Percentiles rank a stretch among this genome's conserved stretches.
These are phyloP conservation scores for Rissa tridactyla DNA, from an alignment of 2,113 vertebrate genomes.

Conservation along the genomic window DNA sequence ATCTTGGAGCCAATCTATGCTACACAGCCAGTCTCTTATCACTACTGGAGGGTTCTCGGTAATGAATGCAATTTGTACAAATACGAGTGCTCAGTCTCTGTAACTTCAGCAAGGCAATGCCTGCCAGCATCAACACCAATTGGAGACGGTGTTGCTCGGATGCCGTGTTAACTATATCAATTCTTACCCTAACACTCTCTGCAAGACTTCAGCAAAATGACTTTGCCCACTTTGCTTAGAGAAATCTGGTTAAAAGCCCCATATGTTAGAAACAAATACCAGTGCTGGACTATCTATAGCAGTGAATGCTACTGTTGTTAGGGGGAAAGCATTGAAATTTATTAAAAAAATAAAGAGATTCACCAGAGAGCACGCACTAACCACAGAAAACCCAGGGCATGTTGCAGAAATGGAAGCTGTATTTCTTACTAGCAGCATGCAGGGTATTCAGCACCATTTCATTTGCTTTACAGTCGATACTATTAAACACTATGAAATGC, in stretches of 20 bases:
- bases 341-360: neutral
- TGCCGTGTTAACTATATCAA: slow-evolving; percentile 30
- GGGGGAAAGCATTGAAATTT: neutral
- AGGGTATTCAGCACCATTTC: slow-evolving; percentile 44
- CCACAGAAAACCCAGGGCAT: slow-evolving; percentile 32
- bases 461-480: slow-evolving; percentile 50
- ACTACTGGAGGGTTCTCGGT: slow-evolving; percentile 47
- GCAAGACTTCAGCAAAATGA: slow-evolving; percentile 41
- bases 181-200: slow-evolving; percentile 30
- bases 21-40: slow-evolving; percentile 50
- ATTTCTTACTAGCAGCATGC: slow-evolving; percentile 34
- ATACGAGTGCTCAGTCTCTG: slow-evolving; percentile 38
- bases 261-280: slow-evolving; percentile 30
- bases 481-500: slow-evolving; percentile 45
- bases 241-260: slow-evolving; percentile 29
- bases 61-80: slow-evolving; percentile 56
- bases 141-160: slow-evolving; percentile 30
- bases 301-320: slow-evolving; percentile 3
- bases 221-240: slow-evolving; percentile 36
- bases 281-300: neutral
- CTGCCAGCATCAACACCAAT: slow-evolving; percentile 52
- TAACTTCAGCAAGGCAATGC: slow-evolving; percentile 28
- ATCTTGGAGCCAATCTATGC: slow-evolving; percentile 40
- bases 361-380: neutral
- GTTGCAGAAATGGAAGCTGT: slow-evolving; percentile 33